A percentile compares a stretch with the other conserved stretches of the same genome.
Evolutionary conservation across 2,113 vertebrate species (phyloP).

Genomic region (Ochotona princeps): DNA sequence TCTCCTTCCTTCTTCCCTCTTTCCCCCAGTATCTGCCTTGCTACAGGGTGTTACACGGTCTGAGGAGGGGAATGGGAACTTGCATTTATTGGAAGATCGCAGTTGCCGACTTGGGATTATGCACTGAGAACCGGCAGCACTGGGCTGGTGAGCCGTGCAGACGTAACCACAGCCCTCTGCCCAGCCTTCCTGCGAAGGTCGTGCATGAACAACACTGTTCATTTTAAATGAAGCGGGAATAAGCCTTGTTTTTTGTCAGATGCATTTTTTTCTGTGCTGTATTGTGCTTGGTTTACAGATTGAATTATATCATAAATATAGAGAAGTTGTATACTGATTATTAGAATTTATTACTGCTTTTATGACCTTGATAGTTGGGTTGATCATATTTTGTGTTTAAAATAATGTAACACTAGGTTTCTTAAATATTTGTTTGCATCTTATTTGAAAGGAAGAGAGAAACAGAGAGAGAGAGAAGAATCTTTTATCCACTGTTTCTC

Average conservation of each 20-base stretch:
- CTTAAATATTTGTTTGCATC: too few relatives aligned
- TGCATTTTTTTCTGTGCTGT: not conserved
- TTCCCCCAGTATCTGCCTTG: not conserved
- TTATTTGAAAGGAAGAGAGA: too few relatives aligned
- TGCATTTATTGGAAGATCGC: not conserved
- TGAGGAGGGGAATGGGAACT: not conserved
- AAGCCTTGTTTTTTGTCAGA: not conserved
- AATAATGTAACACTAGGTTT: not conserved
- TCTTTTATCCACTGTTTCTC: too few relatives aligned
- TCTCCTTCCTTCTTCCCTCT: too few relatives aligned
- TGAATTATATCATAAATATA: not conserved
- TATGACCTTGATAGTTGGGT: not conserved
- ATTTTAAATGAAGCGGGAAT: not conserved
- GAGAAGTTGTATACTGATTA: constrained; percentile 10
- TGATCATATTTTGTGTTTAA: constrained; percentile 3
- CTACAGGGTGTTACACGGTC: too few relatives aligned
- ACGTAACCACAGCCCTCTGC: too few relatives aligned
- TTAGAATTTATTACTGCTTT: constrained; percentile 4
- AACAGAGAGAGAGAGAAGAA: too few relatives aligned
- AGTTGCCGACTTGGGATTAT: fast-evolving
- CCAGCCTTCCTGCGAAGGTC: not conserved
- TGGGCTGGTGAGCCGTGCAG: not conserved
- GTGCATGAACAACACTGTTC: not conserved
- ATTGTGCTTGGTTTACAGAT: not conserved
- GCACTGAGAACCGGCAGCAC: not conserved